A percentile compares a stretch with the other conserved stretches of the same genome.
phyloP scores from a whole-genome alignment of 2,113 vertebrate genomes.

The Catharus minimus region DNA sequence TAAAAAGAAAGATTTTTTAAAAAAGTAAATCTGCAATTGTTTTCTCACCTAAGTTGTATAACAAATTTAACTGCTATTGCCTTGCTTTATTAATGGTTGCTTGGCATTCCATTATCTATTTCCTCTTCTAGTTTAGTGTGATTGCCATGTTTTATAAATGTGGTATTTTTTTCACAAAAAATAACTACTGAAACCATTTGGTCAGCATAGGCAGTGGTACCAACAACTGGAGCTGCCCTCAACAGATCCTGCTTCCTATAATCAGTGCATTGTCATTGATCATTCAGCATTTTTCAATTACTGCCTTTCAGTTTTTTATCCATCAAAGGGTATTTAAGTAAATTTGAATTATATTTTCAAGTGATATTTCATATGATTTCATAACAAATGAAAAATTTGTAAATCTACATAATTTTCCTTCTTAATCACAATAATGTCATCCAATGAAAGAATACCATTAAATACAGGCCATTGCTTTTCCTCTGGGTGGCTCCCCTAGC shows the following conservation, averaged over 20 bases:
- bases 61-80: background rate
- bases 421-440: background rate
- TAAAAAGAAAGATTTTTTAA: background rate
- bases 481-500: background rate
- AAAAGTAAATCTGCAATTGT: background rate
- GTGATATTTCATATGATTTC: background rate
- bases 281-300: background rate
- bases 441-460: background rate
- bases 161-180: background rate
- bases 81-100: background rate
- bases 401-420: background rate
- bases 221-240: background rate
- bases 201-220: background rate
- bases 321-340: background rate
- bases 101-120: background rate
- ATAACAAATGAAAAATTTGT: background rate
- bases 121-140: background rate
- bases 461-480: background rate
- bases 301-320: background rate
- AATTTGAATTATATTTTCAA: background rate
- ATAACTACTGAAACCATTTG: background rate
- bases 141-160: accelerated
- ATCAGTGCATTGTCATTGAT: background rate
- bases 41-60: background rate
- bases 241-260: background rate